phyloP scores from a whole-genome alignment of 1,140 invertebrate species.

The Heterodera carotae region DNA sequence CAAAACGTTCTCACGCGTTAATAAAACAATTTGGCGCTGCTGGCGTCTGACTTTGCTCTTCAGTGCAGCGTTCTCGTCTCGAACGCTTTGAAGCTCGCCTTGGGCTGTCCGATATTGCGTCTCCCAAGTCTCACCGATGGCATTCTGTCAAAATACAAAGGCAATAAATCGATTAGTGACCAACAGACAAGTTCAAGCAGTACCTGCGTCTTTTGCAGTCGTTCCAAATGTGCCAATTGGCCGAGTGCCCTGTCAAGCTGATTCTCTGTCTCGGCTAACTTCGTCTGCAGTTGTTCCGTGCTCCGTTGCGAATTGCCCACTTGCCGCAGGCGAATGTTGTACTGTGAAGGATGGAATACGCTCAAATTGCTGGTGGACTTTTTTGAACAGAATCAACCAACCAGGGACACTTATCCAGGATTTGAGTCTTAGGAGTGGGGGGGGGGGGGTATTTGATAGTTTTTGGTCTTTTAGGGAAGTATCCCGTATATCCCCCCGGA shows the following conservation, averaged over 20 bases:
- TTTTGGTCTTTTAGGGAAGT: too few species aligned
- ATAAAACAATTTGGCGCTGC: constrained; percentile 58
- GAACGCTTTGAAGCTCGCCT: constrained; percentile 46
- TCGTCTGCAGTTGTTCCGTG: constrained; percentile 37
- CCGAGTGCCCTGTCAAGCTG: constrained; percentile 52
- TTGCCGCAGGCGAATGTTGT: constrained; percentile 20
- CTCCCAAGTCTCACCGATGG: constrained; percentile 55
- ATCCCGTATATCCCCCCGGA: too few species aligned
- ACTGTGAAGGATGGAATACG: not conserved
- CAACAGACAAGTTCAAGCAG: not conserved
- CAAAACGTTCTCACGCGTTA: constrained; percentile 49
- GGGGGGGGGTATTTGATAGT: too few species aligned
- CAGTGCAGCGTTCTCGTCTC: constrained; percentile 57
- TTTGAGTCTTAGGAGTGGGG: too few species aligned
- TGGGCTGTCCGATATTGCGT: constrained; percentile 45
- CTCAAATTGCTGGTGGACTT: not conserved
- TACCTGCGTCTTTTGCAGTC: constrained; percentile 55
- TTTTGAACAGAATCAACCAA: too few species aligned
- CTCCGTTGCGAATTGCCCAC: constrained; percentile 37
- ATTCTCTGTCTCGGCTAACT: constrained; percentile 31
- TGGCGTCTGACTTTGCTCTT: constrained; percentile 57
- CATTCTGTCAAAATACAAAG: constrained; percentile 47
- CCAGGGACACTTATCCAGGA: too few species aligned
- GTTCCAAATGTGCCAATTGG: constrained; percentile 47
- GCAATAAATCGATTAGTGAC: not conserved